Evolutionary conservation across 2,888 invertebrate genomes (phyloP), one percentile per base, ranked within the genome.

Genomic region (Lycophotia porphyrea): DNA sequence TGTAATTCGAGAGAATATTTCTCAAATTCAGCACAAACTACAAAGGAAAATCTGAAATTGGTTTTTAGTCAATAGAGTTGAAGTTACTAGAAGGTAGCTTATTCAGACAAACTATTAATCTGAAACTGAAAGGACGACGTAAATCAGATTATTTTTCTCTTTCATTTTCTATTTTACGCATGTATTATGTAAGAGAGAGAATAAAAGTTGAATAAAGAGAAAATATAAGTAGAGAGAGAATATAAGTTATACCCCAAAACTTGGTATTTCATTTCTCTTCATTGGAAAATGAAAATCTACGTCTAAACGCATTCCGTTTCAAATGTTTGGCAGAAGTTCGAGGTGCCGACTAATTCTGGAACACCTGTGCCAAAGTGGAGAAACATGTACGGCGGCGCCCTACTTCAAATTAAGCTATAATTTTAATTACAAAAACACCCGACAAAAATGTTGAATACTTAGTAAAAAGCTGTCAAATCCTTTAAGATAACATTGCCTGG

Each of bases 11-110:
- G n/a, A n/a, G n/a, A n/a, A n/a, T n/a, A 49, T 44, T 58, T 55
- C 55, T 58, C 58, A 42, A 44, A n/a, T 27, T 65, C 52, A 47
- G 9, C 36, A 44, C 58, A 63, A 72, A 42, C 42, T 47, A 74
- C 68, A 81, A 81, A 60, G 49, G 75, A 27, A 15, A 49, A 47
- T 44, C 36, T 65, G 36, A 58, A 39, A 69, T 69, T 39, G 49
- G 39, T 74, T 68, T 55, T 58, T 64, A 58, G 58, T 68, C n/a
- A 5, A 64, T 65, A 60, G 47, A 66, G 52, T 52, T 47, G 34
- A 65, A 44, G 27, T 42, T 67, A 76, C 64, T 67, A 67, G 36
- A 71, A 68, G 55, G 42, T 58, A 44, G 69, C 55, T 80, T 69
- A 64, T 42, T 61, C 52, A 42, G 70, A 55, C 39, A 68, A 73